Evolutionary conservation across 2,113 vertebrate species (phyloP).

Genomic region (Pygoscelis adeliae): DNA sequence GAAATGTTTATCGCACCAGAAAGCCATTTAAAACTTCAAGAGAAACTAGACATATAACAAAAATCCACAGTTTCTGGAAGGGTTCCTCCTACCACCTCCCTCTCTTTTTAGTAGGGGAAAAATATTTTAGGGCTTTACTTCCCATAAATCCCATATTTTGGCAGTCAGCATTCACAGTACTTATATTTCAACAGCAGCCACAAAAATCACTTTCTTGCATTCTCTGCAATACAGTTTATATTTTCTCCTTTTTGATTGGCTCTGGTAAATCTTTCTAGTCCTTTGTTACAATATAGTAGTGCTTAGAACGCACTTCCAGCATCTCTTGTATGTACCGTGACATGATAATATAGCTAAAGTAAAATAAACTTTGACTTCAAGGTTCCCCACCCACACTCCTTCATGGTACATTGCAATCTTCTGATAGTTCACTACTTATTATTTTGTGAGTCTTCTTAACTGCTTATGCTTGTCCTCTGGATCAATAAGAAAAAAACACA

Average conservation of each 20-base stretch:
- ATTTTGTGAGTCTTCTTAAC: background rate
- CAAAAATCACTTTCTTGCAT: constrained; percentile 33
- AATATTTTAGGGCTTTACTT: constrained; percentile 68
- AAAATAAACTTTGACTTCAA: background rate
- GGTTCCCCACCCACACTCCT: background rate
- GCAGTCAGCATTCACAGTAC: constrained; percentile 70
- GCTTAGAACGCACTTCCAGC: background rate
- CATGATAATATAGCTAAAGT: background rate
- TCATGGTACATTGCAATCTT: background rate
- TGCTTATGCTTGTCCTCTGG: background rate
- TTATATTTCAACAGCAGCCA: constrained; percentile 71
- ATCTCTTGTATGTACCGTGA: background rate
- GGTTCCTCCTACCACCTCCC: background rate
- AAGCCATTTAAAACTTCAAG: constrained; percentile 63
- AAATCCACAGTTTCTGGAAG: constrained; percentile 6
- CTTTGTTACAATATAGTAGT: constrained; percentile 8
- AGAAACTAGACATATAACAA: constrained; percentile 32
- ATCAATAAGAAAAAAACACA: background rate
- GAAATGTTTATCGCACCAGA: constrained; percentile 55
- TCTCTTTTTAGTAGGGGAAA: constrained; percentile 31
- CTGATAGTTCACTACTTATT: background rate
- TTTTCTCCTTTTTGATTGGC: background rate
- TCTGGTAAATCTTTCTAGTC: constrained; percentile 54
- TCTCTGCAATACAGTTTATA: constrained; percentile 51
- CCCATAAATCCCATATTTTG: constrained; percentile 67